phyloP scores from a whole-genome alignment of 2,113 vertebrate genomes.

The Dipodomys spectabilis region DNA sequence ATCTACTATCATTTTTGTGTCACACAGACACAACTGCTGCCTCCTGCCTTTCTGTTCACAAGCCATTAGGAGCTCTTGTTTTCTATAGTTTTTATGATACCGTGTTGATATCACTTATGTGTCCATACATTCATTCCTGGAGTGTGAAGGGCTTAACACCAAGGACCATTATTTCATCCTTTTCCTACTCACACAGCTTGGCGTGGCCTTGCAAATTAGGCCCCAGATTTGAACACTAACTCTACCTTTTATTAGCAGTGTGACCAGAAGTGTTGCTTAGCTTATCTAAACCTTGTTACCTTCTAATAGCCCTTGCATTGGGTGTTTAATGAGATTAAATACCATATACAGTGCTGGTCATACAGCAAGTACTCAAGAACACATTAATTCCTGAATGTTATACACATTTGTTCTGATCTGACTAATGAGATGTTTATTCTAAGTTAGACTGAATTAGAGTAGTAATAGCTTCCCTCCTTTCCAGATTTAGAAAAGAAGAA shows the following conservation, averaged over 20 bases:
- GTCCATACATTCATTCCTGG: not conserved
- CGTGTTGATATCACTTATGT: not conserved
- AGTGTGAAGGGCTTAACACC: not conserved
- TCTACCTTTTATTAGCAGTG: not conserved
- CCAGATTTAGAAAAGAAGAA: not conserved
- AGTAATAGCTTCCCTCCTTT: constrained; percentile 4
- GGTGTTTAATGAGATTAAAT: constrained; percentile 34
- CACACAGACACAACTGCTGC: not conserved
- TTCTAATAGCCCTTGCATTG: not conserved
- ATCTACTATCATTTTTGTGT: constrained; percentile 8
- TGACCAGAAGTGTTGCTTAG: constrained; percentile 27
- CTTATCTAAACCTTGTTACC: not conserved
- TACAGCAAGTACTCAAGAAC: constrained; percentile 2
- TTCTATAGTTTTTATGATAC: not conserved
- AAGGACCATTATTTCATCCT: constrained; percentile 21
- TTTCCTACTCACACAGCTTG: not conserved
- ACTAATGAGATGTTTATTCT: constrained; percentile 21
- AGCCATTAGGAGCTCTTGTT: constrained; percentile 31
- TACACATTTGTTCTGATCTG: not conserved
- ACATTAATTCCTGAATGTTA: not conserved
- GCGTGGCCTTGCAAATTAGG: not conserved
- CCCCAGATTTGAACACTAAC: not conserved
- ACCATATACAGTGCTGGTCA: not conserved
- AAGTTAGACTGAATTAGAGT: not conserved
- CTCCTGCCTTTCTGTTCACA: not conserved